Evolutionary conservation across 2,797 vertebrate species (phyloP), one percentile per base, ranked within the genome.

Genomic region (Parauchenoglanis punctatus): DNA sequence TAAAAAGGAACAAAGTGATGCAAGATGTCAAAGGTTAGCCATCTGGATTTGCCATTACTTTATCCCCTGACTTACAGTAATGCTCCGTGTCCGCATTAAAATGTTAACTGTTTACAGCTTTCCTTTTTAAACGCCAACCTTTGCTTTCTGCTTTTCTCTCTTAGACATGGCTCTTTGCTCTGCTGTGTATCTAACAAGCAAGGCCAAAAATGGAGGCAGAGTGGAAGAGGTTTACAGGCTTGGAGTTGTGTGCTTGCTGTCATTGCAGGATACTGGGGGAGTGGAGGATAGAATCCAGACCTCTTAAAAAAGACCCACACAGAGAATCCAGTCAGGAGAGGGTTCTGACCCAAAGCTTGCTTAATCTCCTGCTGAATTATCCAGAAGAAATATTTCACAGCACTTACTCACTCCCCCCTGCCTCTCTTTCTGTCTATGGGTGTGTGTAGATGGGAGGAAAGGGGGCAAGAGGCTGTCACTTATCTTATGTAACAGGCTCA

Each of bases 401-500:
- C 25, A 59, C 63, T 83, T 81, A 28, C 18, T 20, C 52, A 20
- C 49, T 54, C 73, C 28, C 46, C 52, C 72, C 59, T 75, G 23
- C 25, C 46, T n/a, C 40, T 77, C 25, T 86, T 7, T 89, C 52
- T 86, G 25, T 84, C 82, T 81, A 35, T 61, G 35, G 73, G 52
- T 85, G 84, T 72, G 86, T 73, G 15, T 67, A 68, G 72, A 65
- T 20, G 63, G 63, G 68, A 87, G 80, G 81, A 87, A 87, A 85
- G 89, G 83, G 89, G 58, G 77, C 84, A 76, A 65, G 72, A 78
- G 85, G 70, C 89, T 82, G 65, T 90, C 81, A 89, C 49, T 85
- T 87, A 88, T 49, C 84, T 91, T 90, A 91, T 91, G 91, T 89
- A 91, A 89, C 88, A n/a, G 73, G 83, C 87, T 89, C 87, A 78